Percentiles rank a stretch among this genome's conserved stretches.
phyloP scores from a whole-genome alignment of 2,113 vertebrate species.

The Psophia crepitans region DNA sequence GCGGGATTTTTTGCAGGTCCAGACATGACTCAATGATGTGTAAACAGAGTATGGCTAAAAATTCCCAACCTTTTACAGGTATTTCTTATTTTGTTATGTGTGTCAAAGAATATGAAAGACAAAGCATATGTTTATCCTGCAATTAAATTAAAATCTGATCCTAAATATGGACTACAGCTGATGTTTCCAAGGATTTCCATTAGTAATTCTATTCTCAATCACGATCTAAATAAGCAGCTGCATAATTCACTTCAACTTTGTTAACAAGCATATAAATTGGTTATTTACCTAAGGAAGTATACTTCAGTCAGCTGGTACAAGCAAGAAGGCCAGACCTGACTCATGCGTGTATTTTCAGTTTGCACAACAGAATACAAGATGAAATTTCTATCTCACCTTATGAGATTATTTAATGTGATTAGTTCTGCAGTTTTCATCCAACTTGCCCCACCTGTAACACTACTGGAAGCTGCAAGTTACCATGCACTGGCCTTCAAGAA shows the following conservation, averaged over 20 bases:
- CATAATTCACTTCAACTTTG: background rate
- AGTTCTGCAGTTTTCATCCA: background rate
- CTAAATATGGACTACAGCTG: background rate
- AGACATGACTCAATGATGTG: background rate
- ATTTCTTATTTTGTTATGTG: background rate
- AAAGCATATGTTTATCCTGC: background rate
- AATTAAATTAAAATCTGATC: background rate
- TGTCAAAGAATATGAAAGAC: background rate
- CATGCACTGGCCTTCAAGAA: background rate
- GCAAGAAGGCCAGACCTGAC: background rate
- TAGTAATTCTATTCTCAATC: background rate
- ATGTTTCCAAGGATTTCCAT: background rate
- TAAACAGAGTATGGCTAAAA: background rate
- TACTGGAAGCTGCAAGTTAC: background rate
- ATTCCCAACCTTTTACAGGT: background rate
- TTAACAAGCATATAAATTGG: background rate
- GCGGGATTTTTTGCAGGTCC: background rate
- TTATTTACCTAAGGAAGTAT: background rate
- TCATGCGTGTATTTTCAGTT: fast-evolving
- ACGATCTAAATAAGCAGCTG: background rate
- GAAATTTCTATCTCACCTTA: background rate
- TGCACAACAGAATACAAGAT: background rate
- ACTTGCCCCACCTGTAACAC: background rate
- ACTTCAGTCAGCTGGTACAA: background rate
- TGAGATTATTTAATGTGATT: background rate